These are phyloP conservation scores for Harlomillsia oculata DNA, from an alignment of 1,140 invertebrate genomes.

Conservation along the genomic window DNA sequence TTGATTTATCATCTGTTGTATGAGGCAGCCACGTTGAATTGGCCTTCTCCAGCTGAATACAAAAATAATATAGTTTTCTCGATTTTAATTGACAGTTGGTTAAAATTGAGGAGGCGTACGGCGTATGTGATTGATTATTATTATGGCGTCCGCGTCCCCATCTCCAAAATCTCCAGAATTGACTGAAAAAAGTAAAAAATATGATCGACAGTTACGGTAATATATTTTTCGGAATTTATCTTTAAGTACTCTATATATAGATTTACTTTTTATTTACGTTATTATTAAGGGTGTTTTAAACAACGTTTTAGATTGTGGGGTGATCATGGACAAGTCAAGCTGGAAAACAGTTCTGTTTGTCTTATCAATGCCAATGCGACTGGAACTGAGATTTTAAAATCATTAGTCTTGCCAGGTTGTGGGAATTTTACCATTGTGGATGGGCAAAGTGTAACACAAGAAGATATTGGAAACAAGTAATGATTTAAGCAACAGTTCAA, in stretches of 20 bases:
- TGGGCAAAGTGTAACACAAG: slow-evolving; percentile 69
- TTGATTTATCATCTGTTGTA: too few relatives aligned
- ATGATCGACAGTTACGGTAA: slow-evolving; percentile 77
- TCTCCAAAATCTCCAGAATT: slow-evolving; percentile 70
- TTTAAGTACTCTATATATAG: not conserved
- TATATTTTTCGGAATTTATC: not conserved
- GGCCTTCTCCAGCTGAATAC: too few relatives aligned
- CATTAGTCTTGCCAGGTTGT: slow-evolving; percentile 84
- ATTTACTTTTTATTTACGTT: too few relatives aligned
- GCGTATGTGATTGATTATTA: too few relatives aligned
- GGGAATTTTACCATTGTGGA: slow-evolving; percentile 95
- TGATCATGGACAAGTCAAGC: slow-evolving; percentile 81
- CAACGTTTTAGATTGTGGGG: slow-evolving; percentile 74
- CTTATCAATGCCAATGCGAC: slow-evolving; percentile 87
- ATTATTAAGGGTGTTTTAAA: too few relatives aligned
- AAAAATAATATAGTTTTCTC: too few relatives aligned
- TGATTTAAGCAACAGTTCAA: slow-evolving; percentile 6
- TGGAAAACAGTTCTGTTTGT: slow-evolving; percentile 84
- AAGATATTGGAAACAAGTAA: slow-evolving; percentile 88
- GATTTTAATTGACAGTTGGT: too few relatives aligned
- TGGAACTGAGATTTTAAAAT: slow-evolving; percentile 91
- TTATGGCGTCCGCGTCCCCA: slow-evolving; percentile 49
- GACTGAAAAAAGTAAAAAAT: slow-evolving; percentile 67
- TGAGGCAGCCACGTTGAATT: too few relatives aligned
- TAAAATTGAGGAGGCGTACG: too few relatives aligned